These are phyloP conservation scores for Morus bassanus DNA, from an alignment of 2,797 vertebrate species.

Conservation along the genomic window DNA sequence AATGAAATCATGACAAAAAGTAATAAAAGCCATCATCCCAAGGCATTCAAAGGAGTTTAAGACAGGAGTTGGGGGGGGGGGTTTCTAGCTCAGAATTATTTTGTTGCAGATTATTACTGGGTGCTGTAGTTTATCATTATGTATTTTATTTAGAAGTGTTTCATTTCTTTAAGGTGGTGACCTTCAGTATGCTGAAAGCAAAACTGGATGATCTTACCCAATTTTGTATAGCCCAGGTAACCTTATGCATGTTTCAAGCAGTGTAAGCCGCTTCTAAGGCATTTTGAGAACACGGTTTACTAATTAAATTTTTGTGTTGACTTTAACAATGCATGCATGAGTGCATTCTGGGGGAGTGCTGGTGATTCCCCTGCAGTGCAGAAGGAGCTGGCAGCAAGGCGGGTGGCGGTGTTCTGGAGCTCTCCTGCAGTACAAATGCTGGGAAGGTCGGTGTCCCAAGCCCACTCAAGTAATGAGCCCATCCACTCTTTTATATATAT, in stretches of 20 bases:
- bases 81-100: not conserved
- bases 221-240: not conserved
- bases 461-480: not conserved
- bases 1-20: constrained; percentile 53
- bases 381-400: not conserved
- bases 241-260: not conserved
- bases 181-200: not conserved
- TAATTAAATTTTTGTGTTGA: not conserved
- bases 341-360: not conserved
- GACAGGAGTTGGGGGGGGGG: not conserved
- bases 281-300: not conserved
- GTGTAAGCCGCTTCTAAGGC: not conserved
- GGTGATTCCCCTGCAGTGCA: not conserved
- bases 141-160: not conserved
- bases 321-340: not conserved
- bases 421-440: not conserved
- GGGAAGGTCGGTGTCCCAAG: not conserved
- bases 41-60: not conserved
- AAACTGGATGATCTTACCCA: not conserved
- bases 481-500: not conserved
- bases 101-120: not conserved
- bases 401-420: not conserved
- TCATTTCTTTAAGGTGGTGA: constrained; percentile 22
- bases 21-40: not conserved
- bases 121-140: not conserved